These are phyloP conservation scores for Cyrtonyx montezumae DNA, from an alignment of 2,113 vertebrate genomes.

Conservation along the genomic window DNA sequence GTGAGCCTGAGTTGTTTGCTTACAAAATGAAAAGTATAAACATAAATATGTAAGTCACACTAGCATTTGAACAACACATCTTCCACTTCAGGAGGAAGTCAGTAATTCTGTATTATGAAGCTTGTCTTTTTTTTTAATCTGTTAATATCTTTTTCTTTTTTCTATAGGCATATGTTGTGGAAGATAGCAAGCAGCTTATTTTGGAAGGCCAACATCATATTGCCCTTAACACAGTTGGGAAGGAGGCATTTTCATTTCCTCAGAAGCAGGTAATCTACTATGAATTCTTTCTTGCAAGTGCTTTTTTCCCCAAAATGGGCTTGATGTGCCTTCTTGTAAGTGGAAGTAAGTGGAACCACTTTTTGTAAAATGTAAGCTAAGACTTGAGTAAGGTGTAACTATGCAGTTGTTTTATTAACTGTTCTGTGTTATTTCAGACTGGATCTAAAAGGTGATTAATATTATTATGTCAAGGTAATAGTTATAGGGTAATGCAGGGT, in stretches of 20 bases:
- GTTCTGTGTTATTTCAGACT: background rate
- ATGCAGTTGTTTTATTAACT: background rate
- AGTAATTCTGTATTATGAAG: background rate
- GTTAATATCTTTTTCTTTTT: conserved; percentile 34
- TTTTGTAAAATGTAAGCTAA: background rate
- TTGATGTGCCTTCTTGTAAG: background rate
- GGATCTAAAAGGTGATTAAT: background rate
- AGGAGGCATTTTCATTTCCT: conserved; percentile 89
- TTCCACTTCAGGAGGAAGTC: background rate
- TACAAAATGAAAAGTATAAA: background rate
- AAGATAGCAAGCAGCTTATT: conserved; percentile 96
- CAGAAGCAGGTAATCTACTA: conserved; percentile 87
- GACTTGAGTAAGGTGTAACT: background rate
- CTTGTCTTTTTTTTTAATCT: background rate
- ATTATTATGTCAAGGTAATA: background rate
- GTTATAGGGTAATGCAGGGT: too few relatives aligned
- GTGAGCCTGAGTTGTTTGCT: background rate
- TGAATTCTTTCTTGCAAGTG: background rate
- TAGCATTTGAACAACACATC: background rate
- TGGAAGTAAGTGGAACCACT: background rate
- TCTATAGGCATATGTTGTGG: conserved; percentile 91
- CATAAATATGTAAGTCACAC: background rate
- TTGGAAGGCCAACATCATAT: conserved; percentile 97
- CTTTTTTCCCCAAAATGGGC: background rate
- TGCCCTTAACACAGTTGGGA: conserved; percentile 86